phyloP scores from a whole-genome alignment of 64 coral and sea anemone genomes.

The Pocillopora verrucosa region DNA sequence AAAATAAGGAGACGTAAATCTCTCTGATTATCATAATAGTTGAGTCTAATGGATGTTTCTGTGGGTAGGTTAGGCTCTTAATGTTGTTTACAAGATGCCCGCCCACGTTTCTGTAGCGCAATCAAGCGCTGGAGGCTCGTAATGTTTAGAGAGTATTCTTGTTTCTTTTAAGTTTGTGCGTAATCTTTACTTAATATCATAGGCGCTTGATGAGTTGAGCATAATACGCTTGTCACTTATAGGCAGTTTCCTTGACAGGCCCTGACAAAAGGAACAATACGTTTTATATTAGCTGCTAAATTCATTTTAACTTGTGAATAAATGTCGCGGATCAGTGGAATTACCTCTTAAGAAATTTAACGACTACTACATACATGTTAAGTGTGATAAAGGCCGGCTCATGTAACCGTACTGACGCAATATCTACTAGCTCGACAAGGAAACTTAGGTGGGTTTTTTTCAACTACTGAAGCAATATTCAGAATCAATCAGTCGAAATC shows the following conservation, averaged over 20 bases:
- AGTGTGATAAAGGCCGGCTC: neutral
- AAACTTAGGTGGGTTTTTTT: neutral
- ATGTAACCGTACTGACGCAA: neutral
- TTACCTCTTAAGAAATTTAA: neutral
- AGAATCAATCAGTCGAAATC: neutral
- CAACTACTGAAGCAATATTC: neutral
- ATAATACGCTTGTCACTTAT: slow-evolving; percentile 32
- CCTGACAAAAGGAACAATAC: slow-evolving; percentile 1
- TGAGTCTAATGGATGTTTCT: neutral
- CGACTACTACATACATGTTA: neutral
- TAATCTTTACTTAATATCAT: neutral
- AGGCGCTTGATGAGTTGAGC: neutral
- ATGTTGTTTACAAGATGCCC: neutral
- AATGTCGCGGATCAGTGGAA: slow-evolving; percentile 17
- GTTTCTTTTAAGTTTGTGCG: neutral
- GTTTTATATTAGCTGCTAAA: slow-evolving; percentile 9
- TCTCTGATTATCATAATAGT: neutral
- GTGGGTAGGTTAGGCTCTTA: neutral
- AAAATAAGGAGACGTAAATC: neutral
- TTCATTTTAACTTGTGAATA: slow-evolving; percentile 25
- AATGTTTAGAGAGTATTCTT: neutral
- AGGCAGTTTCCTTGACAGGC: neutral
- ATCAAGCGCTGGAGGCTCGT: neutral
- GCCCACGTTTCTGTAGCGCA: neutral
- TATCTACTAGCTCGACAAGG: neutral